phyloP scores from a whole-genome alignment of 2,797 vertebrate species.

The Anguilla pacifica region DNA sequence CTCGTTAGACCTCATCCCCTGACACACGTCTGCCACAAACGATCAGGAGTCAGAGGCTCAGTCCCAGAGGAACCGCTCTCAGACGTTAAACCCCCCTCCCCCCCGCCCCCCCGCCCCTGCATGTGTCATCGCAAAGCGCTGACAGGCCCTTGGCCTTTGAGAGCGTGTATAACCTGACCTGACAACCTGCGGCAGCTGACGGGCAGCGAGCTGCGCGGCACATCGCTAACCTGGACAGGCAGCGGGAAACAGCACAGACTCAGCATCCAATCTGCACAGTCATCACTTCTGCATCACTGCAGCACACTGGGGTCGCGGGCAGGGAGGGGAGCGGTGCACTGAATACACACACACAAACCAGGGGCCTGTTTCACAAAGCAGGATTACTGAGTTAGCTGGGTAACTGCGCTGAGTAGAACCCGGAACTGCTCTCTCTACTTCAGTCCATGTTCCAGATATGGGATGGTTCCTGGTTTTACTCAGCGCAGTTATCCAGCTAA shows the following conservation, averaged over 20 bases:
- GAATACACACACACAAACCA: no score
- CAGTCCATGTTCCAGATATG: no score
- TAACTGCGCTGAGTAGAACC: no score
- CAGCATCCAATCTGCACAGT: background rate
- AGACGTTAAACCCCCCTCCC: slow-evolving; percentile 2
- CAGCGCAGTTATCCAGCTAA: no score
- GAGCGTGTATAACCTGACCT: slow-evolving; percentile 16
- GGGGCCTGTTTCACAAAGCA: no score
- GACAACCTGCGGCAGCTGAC: background rate
- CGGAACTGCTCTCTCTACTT: no score
- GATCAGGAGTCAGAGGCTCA: background rate
- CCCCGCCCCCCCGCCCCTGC: background rate
- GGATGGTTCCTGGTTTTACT: no score
- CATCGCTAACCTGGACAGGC: background rate
- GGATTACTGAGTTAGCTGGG: no score
- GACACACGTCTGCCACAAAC: background rate
- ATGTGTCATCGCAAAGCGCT: background rate
- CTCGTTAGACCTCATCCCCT: background rate
- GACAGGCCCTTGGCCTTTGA: background rate
- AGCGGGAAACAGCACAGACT: background rate
- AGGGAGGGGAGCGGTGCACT: no score
- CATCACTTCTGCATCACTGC: background rate
- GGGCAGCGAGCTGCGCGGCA: background rate
- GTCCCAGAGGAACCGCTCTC: background rate
- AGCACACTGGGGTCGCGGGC: no score